Base-by-base conservation (phyloP, 2,113 vertebrate species). In the Leptocoma aspasia region DNA sequence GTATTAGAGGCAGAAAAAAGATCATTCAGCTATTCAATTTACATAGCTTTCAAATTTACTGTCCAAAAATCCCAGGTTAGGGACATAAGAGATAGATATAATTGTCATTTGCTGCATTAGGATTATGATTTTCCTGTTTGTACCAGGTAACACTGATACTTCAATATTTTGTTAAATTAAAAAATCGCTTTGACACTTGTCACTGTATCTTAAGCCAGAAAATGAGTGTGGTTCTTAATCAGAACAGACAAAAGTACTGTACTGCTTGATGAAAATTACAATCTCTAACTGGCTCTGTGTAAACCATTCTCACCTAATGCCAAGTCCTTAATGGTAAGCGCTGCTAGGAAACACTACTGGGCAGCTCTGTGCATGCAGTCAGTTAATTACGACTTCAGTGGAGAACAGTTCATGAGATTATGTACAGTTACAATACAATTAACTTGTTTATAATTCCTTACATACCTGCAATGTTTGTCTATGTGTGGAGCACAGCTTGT, bases 341-440 rank as follows among this genome's bases (percentile, higher is more conserved):
- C 90, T 95, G 73, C 73, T 82, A 92, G 94, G 83, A 96, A 94
- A 93, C 93, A 82, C 84, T 72, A 72, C 23, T 14, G 21, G 82
- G 84, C 79, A 95, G 64, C 80, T 91, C 52, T 15, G 20, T 35
- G 49, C 88, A 94, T 75, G 88, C 82, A 86, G 91, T 77, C 65
- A 16, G 92, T 96, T 97, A 95, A 98, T 98, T 95, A 96, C n/a
- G 41, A 95, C 93, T 97, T 96, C 88, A 75, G 60, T 56, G 56
- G 79, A 97, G 79, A 96, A 79, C 35, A 57, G 92, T 85, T 97
- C 92, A 89, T 54, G 80, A 97, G 84, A 97, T 96, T 96, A 91
- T 78, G 79, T 50, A 95, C 64, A 92, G 60, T 97, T 96, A 94
- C 77, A 94, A 95, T 11, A 71, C 84, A 96, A 97, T 97, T 96